Percentiles rank a stretch among this genome's conserved stretches.
These are phyloP conservation scores for Picathartes gymnocephalus DNA, from an alignment of 2,113 vertebrate species.

Conservation along the genomic window DNA sequence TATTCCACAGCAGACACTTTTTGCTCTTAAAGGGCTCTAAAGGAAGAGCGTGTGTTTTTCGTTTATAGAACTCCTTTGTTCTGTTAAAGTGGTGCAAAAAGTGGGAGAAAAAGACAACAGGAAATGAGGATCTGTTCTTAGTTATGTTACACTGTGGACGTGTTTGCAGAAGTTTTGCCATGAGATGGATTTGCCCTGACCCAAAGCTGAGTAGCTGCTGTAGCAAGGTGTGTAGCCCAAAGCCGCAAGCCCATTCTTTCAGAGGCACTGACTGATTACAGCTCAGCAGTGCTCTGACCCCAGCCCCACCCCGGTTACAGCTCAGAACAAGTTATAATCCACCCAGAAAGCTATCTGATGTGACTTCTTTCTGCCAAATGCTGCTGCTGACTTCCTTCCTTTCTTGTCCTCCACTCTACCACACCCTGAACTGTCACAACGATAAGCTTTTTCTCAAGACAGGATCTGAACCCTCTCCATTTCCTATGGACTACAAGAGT, in stretches of 20 bases:
- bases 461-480: not conserved
- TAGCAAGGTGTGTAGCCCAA: not conserved
- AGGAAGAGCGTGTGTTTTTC: not conserved
- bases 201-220: not conserved
- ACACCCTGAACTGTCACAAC: not conserved
- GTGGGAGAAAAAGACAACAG: rapidly evolving
- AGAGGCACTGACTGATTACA: not conserved
- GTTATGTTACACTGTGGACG: not conserved
- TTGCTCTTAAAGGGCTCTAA: not conserved
- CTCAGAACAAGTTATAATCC: not conserved
- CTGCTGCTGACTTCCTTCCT: not conserved
- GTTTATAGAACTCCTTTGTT: not conserved
- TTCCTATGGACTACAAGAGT: not conserved
- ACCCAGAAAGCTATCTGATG: not conserved
- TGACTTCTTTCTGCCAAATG: not conserved
- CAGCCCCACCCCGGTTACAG: not conserved
- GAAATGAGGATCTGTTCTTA: not conserved
- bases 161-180: not conserved
- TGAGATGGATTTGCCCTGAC: not conserved
- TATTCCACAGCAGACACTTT: not conserved
- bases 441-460: not conserved
- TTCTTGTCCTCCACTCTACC: not conserved
- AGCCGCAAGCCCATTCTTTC: not conserved
- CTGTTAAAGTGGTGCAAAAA: not conserved
- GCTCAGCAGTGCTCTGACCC: not conserved